Evolutionary conservation across 2,888 invertebrate genomes (phyloP).

Genomic region (Dorcus parallelipipedus): DNA sequence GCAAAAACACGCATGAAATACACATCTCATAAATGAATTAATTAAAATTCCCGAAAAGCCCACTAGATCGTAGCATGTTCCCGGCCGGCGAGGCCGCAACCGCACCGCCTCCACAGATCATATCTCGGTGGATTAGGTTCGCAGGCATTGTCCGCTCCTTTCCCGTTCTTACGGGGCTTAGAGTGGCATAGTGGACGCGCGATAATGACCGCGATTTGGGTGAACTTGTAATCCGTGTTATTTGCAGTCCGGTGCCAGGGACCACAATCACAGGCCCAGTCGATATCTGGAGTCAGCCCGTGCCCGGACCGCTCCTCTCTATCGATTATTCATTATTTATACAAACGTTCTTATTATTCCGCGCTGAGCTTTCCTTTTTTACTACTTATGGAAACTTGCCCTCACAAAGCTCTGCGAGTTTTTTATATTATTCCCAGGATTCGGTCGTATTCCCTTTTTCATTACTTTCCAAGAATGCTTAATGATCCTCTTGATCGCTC

Average conservation of each 20-base stretch:
- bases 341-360: conserved; percentile 51
- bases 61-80: neutral
- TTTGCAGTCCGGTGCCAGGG: conserved; percentile 39
- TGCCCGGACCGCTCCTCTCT: conserved; percentile 44
- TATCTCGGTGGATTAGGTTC: neutral
- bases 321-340: conserved; percentile 52
- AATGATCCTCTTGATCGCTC: conserved; percentile 17
- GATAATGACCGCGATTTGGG: conserved; percentile 23
- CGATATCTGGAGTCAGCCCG: conserved; percentile 51
- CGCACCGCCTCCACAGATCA: conserved; percentile 4
- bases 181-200: conserved; percentile 12
- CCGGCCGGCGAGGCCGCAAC: conserved; percentile 2
- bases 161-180: neutral
- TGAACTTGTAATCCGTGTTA: conserved; percentile 31
- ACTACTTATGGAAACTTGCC: conserved; percentile 32
- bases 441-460: conserved; percentile 12
- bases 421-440: conserved; percentile 22
- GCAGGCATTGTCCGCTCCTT: conserved; percentile 1
- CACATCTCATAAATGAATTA: conserved; percentile 11
- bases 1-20: conserved; percentile 9
- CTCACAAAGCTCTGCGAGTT: conserved; percentile 20
- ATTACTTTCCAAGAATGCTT: conserved; percentile 16
- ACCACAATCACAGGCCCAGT: conserved; percentile 35
- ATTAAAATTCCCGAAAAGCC: conserved; percentile 10
- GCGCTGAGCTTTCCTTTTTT: conserved; percentile 42